These are phyloP conservation scores for Octopus bimaculoides DNA, from an alignment of 1,140 invertebrate species.

Conservation along the genomic window DNA sequence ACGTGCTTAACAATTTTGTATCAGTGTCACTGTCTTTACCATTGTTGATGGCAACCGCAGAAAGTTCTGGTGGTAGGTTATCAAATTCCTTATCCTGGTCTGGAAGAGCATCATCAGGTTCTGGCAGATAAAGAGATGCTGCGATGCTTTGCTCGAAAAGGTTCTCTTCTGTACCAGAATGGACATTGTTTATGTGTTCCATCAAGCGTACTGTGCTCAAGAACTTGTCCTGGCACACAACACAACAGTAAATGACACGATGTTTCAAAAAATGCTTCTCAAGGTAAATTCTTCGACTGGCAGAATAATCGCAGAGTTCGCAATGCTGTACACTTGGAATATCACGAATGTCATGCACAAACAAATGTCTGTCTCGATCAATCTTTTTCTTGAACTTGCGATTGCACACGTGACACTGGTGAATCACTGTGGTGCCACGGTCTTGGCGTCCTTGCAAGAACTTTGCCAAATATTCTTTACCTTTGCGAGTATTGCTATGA, in stretches of 20 bases:
- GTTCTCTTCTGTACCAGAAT: conserved; percentile 34
- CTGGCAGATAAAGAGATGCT: conserved; percentile 49
- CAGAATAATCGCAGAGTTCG: conserved; percentile 52
- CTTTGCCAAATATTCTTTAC: conserved; percentile 45
- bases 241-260: conserved; percentile 47
- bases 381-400: conserved; percentile 58
- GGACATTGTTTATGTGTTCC: conserved; percentile 46
- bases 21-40: background rate
- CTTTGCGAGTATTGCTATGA: conserved; percentile 41
- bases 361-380: conserved; percentile 55
- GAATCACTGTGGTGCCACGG: conserved; percentile 43
- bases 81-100: conserved; percentile 35
- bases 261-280: conserved; percentile 55
- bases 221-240: conserved; percentile 37
- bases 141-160: conserved; percentile 47
- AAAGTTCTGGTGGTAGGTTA: conserved; percentile 46
- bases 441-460: conserved; percentile 36
- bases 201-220: conserved; percentile 47
- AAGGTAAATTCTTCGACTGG: conserved; percentile 49
- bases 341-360: conserved; percentile 54
- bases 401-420: conserved; percentile 57
- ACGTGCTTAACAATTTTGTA: background rate
- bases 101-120: conserved; percentile 38
- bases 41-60: conserved; percentile 14
- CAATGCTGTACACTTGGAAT: conserved; percentile 46